phyloP scores from a whole-genome alignment of 2,113 vertebrate genomes.

The Plectropomus leopardus region DNA sequence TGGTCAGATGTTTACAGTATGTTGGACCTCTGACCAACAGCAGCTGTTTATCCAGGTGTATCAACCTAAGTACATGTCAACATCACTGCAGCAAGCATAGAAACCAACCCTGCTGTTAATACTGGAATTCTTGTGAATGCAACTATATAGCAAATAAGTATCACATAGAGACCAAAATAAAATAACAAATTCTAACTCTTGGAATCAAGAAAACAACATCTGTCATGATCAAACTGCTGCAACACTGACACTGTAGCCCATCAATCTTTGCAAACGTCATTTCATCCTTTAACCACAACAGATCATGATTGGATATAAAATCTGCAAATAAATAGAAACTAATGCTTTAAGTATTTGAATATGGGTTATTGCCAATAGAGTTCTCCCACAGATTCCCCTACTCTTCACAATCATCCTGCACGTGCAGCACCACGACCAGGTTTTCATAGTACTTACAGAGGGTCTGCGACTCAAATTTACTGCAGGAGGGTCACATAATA shows the following conservation, averaged over 20 bases:
- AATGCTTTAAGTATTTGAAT: neutral
- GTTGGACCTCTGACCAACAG: neutral
- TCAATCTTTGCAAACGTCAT: neutral
- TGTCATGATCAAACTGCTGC: neutral
- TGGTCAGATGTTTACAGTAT: neutral
- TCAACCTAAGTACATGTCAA: too few relatives aligned
- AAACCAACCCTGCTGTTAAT: too few relatives aligned
- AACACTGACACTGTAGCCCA: neutral
- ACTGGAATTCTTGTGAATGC: too few relatives aligned
- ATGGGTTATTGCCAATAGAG: neutral
- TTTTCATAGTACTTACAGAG: too few relatives aligned
- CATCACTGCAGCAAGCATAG: too few relatives aligned
- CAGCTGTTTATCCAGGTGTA: too few relatives aligned
- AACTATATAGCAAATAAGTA: too few relatives aligned
- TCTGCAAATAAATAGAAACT: neutral
- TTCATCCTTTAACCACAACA: neutral
- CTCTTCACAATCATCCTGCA: neutral
- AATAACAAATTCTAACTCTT: neutral
- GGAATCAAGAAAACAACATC: too few relatives aligned
- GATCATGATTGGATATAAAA: neutral
- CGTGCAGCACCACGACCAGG: too few relatives aligned
- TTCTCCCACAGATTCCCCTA: neutral
- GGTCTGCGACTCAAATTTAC: too few relatives aligned
- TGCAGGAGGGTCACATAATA: too few relatives aligned
- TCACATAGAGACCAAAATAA: too few relatives aligned